Percentiles rank a stretch among this genome's conserved stretches.
These are phyloP conservation scores for Parazoanthus swiftii DNA, from an alignment of 92 coral and sea anemone species.

Conservation along the genomic window DNA sequence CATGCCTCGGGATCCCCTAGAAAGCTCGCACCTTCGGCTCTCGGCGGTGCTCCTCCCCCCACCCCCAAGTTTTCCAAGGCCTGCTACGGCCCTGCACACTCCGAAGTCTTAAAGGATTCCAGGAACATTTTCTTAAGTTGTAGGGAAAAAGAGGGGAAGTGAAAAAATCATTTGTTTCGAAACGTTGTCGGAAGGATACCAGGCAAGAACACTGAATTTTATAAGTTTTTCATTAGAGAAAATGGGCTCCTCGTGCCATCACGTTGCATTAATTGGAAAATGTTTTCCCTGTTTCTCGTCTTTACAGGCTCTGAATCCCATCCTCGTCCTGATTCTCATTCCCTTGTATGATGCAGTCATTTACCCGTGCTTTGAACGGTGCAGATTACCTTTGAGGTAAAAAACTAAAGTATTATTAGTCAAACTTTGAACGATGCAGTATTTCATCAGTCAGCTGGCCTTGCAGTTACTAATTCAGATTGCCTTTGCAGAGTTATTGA, in stretches of 20 bases:
- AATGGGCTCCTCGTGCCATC: not conserved
- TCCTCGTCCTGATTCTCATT: conserved; percentile 78
- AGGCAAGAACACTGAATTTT: too few species aligned
- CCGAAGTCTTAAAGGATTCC: not conserved
- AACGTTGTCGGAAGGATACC: too few species aligned
- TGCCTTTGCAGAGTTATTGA: conserved; percentile 25
- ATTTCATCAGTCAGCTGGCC: conserved; percentile 24
- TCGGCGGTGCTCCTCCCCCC: too few species aligned
- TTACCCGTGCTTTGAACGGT: conserved; percentile 87
- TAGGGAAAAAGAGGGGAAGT: too few species aligned
- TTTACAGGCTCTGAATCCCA: conserved; percentile 81
- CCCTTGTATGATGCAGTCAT: conserved; percentile 82
- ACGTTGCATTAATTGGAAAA: not conserved
- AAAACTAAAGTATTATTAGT: not conserved
- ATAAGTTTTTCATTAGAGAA: not conserved
- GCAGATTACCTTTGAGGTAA: conserved; percentile 71
- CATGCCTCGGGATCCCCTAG: too few species aligned
- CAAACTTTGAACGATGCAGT: conserved; percentile 62
- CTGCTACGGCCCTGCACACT: not conserved
- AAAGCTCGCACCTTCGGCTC: too few species aligned
- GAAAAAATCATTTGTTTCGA: too few species aligned
- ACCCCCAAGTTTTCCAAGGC: too few species aligned
- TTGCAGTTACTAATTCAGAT: conserved; percentile 60
- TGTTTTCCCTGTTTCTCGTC: not conserved
- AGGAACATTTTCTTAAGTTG: too few species aligned